phyloP scores from a whole-genome alignment of 2,888 invertebrate genomes.

The Geophilus truncorum region DNA sequence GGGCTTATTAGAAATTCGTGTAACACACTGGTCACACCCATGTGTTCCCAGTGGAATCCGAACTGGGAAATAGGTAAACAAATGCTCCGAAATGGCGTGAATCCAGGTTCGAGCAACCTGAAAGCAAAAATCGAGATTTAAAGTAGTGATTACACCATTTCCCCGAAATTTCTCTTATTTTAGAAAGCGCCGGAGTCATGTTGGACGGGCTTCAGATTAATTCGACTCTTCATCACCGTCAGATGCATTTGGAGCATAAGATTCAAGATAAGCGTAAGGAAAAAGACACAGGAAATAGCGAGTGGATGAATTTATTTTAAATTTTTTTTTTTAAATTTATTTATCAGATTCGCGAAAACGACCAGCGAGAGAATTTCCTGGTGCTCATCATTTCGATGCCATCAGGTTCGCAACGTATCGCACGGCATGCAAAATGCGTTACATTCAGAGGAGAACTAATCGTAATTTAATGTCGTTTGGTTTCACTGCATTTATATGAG shows the following conservation, averaged over 20 bases:
- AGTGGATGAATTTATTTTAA: background rate
- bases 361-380: constrained; percentile 29
- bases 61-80: background rate
- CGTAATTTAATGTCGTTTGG: too few species aligned
- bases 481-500: too few species aligned
- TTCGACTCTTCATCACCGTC: background rate
- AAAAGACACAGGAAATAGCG: too few species aligned
- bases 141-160: too few species aligned
- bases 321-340: background rate
- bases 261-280: background rate
- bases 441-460: constrained; percentile 96
- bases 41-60: background rate
- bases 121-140: background rate
- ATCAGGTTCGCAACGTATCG: constrained; percentile 97
- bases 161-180: too few species aligned
- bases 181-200: background rate
- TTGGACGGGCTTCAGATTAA: background rate
- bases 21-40: background rate
- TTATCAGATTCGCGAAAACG: background rate
- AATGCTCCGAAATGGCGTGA: background rate
- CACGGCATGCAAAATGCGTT: constrained; percentile 93
- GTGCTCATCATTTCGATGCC: constrained; percentile 87
- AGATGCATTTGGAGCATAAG: background rate
- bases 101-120: background rate
- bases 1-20: background rate